Conservation (phyloP, 2,888 invertebrate genomes). For the Nasonovia ribisnigri region DNA sequence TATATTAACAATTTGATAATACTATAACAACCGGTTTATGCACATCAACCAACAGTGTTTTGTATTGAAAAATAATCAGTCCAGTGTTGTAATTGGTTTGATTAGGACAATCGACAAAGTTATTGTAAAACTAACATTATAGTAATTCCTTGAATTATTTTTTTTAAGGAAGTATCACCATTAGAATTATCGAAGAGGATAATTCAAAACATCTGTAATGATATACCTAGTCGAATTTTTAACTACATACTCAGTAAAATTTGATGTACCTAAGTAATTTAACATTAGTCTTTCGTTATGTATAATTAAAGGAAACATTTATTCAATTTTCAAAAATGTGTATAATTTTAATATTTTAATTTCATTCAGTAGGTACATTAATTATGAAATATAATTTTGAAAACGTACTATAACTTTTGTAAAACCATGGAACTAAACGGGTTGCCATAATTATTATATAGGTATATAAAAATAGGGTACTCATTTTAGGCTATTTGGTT, state of each 20-base stretch:
- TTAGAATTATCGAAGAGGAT: background rate
- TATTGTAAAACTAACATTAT: background rate
- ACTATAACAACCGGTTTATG: conserved; percentile 31
- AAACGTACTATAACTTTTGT: background rate
- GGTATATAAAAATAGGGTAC: background rate
- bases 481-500: background rate
- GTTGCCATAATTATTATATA: background rate
- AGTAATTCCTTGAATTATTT: background rate
- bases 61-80: conserved; percentile 14
- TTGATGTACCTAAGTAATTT: background rate
- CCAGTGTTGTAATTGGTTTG: background rate
- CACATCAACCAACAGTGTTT: background rate
- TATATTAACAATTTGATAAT: conserved; percentile 47
- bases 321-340: background rate
- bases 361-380: background rate
- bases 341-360: background rate
- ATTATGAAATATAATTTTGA: background rate
- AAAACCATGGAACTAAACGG: background rate
- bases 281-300: background rate
- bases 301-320: background rate
- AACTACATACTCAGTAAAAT: background rate
- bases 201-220: too few species aligned
- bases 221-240: too few species aligned
- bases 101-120: conserved; percentile 18
- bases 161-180: background rate